Evolutionary conservation across 1,140 invertebrate species (phyloP), one percentile per base, ranked within the genome.

Genomic region (Helicoverpa armigera): DNA sequence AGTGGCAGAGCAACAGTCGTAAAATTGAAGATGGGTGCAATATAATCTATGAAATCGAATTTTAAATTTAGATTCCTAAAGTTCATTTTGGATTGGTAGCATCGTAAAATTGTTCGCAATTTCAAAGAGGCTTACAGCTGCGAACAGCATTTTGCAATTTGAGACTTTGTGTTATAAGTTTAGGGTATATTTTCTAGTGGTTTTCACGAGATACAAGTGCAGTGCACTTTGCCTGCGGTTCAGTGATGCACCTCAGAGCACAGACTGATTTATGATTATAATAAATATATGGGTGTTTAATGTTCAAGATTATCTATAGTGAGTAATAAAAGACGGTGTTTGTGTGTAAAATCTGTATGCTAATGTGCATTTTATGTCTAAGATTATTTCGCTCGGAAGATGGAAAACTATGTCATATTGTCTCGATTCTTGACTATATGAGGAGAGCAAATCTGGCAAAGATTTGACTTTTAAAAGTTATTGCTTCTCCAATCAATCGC

Each of bases 201-300:
- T 2, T 11, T 29, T 14, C 31, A 29, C 35, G 58, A 58, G 54
- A 76, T 85, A 75, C 79, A 85, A 87, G 86, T 85, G 87, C 90
- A 91, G 85, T 92, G 90, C 89, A 92, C 91, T 91, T 89, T 89
- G 88, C 87, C 79, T 81, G 85, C 84, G 83, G 83, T 86, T 86
- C 84, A 83, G 86, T 88, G 91, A 90, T 91, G 89, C 88, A 89
- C 90, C 89, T 91, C 85, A 82, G 82, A 86, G 84, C 85, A 89
- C 83, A 91, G 88, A 90, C 90, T 90, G 90, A 91, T 91, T 91
- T 91, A 92, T 91, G 86, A 23, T 35, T 67, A 77, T 78, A 77
- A 82, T 83, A 83, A 83, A 83, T 83, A 83, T 83, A 83, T 83
- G 82, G 78, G 53, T 83, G 79, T 80, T 82, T 83, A 83, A 83